Conservation (phyloP, 2,888 invertebrate genomes). For the Nasonovia ribisnigri region DNA sequence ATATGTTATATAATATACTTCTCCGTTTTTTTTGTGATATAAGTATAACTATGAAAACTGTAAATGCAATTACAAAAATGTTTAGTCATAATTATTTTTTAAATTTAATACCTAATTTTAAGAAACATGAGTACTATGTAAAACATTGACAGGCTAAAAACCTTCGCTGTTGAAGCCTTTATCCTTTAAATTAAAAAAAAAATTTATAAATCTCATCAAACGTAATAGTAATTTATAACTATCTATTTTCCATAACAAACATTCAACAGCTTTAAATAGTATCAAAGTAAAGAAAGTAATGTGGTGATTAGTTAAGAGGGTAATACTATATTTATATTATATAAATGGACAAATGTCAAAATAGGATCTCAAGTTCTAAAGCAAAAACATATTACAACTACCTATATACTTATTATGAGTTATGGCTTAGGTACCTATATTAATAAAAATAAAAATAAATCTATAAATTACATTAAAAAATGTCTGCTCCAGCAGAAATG, state of each 20-base stretch:
- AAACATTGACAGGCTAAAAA: too few relatives aligned
- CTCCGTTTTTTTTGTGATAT: neutral
- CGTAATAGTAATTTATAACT: neutral
- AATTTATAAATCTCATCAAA: neutral
- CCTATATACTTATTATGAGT: too few relatives aligned
- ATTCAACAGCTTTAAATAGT: neutral
- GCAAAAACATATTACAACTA: neutral
- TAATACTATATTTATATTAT: too few relatives aligned
- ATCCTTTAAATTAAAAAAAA: too few relatives aligned
- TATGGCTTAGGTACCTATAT: neutral
- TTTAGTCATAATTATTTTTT: too few relatives aligned
- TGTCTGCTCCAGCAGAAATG: neutral
- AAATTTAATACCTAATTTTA: too few relatives aligned
- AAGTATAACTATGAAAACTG: too few relatives aligned
- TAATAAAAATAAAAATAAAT: neutral
- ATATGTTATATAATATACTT: too few relatives aligned
- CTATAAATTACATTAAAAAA: slow-evolving; percentile 1
- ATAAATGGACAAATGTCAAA: neutral
- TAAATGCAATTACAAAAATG: too few relatives aligned
- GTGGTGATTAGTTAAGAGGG: neutral
- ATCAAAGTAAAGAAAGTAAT: neutral
- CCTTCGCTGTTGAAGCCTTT: too few relatives aligned
- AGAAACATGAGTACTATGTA: too few relatives aligned
- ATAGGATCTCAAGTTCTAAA: neutral
- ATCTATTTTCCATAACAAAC: neutral